Percentiles rank a stretch among this genome's conserved stretches.
Conservation (phyloP, 2,888 invertebrate genomes). For the Reticulitermes lucifugus region DNA sequence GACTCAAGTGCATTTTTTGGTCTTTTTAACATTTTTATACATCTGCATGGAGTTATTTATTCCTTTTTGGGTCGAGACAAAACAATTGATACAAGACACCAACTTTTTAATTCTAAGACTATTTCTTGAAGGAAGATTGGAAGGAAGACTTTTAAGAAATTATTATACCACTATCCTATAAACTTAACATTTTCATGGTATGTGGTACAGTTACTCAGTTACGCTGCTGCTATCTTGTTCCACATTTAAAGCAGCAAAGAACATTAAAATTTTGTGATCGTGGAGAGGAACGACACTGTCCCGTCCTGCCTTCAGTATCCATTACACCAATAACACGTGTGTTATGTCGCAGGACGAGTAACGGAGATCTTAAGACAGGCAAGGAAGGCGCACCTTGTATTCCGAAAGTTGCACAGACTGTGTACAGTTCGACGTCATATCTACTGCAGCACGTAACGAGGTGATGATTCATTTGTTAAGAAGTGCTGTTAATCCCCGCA, state of each 20-base stretch:
- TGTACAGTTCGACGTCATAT: too few species aligned
- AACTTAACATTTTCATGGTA: slow-evolving; percentile 1
- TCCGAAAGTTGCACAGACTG: not conserved
- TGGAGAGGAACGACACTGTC: not conserved
- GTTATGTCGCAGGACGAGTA: not conserved
- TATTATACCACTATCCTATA: not conserved
- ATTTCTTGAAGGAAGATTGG: too few species aligned
- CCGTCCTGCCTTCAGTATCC: not conserved
- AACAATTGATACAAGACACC: too few species aligned
- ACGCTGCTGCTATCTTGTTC: not conserved
- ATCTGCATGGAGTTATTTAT: too few species aligned
- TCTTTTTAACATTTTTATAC: too few species aligned
- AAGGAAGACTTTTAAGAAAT: not conserved
- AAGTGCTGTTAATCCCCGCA: too few species aligned
- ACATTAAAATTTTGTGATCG: not conserved
- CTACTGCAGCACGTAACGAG: not conserved
- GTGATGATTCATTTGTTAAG: not conserved
- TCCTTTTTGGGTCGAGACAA: too few species aligned
- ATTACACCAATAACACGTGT: slow-evolving; percentile 22
- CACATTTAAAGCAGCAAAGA: not conserved
- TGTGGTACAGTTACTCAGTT: not conserved
- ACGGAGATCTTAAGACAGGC: not conserved
- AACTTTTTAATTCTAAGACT: too few species aligned
- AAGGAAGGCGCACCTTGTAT: not conserved
- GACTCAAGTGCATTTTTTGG: too few species aligned